Evolutionary conservation across 2,888 invertebrate species (phyloP), one percentile per base, ranked within the genome.

Genomic region (Cordilura impudica): DNA sequence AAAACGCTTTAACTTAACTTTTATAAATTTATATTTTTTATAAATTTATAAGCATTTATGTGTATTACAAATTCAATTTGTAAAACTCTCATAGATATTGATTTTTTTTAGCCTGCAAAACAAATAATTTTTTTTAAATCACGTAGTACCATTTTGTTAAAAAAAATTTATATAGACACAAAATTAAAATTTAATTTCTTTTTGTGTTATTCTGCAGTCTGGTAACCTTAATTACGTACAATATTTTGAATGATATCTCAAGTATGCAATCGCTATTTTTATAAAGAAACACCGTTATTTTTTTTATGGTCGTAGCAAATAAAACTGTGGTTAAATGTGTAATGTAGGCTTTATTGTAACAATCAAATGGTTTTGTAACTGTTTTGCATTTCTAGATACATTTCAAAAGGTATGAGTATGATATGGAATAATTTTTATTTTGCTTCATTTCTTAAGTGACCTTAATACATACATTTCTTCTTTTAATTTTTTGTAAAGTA

Each of bases 251-350:
- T 58, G 23, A 39, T 21, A 23, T 58, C 39, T 58, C 3, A 14
- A 16, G 43, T 51, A 14, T 18, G 18, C 18, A 56, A 56, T 51
- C 51, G 51, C 23, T 19, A 58, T 18, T 31, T 10, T 35, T 58
- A 23, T 12, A 18, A 21, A 14, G 21, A 51, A 66, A 66, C 43
- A 53, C 43, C 53, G 65, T 66, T 66, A n/a, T n/a, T n/a, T n/a
- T n/a, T n/a, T n/a, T n/a, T n/a, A n/a, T n/a, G n/a, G n/a, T 47
- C 14, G n/a, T 14, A 51, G 51, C 23, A 23, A 23, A 16, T 14
- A 26, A n/a, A 23, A 19, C 66, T 67, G 56, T 23, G 58, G 74
- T 67, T 74, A 58, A 65, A 66, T 53, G 53, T 66, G 66, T 66
- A 60, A 51, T 43, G 66, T 66, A 45, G 66, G 49, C 35, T 26